Evolutionary conservation across 1,140 invertebrate genomes (phyloP), one percentile per base, ranked within the genome.

Genomic region (Drosophila watanabei): DNA sequence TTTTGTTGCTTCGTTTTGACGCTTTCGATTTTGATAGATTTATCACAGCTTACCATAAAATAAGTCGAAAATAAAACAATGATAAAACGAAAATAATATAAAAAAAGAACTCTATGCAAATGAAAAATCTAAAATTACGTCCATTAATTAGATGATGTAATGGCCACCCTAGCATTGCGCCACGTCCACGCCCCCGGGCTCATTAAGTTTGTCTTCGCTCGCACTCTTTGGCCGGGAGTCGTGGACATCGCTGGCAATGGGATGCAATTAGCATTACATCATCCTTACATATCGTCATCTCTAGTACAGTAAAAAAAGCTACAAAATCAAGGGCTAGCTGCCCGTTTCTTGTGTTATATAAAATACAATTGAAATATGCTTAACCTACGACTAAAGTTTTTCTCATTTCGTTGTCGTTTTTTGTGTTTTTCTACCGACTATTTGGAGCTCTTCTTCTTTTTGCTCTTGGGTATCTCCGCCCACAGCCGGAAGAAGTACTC

Each of bases 401-500:
- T 79, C 51, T 84, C 54, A 52, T 65, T 62, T 77, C 57, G 30
- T 79, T 87, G 52, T 66, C 60, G 64, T 68, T 70, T 24, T 24
- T 33, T 4, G 20, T 35, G 8, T 54, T 5, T 37, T 64, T 70
- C 18, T 6, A 35, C n/a, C 75, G 63, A 82, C 79, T 91, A 91
- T 56, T 91, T 91, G 39, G 83, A 91, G 87, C 62, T 76, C 72
- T 92, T 92, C 84, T 92, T 92, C 64, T 88, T 88, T 58, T 89
- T 90, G 45, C 69, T 75, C 24, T 81, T 85, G 73, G 91, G 91
- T 14, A 92, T 63, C 35, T 92, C 73, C 7, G 91, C 91, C 78
- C 80, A 90, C 49, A 98, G 97, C 72, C 97, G 95, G 95, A 98
- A 98, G 96, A 98, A 98, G 94, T 98, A 98, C 94, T 98, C 98